A percentile compares a stretch with the other conserved stretches of the same genome.
phyloP scores from a whole-genome alignment of 2,797 vertebrate genomes.

The Catamblyrhynchus diadema region DNA sequence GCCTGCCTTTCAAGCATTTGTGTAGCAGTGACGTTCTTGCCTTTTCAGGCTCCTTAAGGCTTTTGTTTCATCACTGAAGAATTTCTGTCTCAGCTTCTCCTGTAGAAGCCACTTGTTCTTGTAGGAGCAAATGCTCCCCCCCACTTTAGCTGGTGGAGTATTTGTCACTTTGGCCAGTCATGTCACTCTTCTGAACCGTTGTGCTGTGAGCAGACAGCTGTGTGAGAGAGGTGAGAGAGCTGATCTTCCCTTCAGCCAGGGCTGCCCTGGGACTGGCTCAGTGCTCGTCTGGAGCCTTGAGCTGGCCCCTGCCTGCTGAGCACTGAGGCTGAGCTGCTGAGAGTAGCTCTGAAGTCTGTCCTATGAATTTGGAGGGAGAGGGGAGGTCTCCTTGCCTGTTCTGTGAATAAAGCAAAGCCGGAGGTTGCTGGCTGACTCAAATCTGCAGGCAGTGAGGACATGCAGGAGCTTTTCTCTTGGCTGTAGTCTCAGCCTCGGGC shows the following conservation, averaged over 20 bases:
- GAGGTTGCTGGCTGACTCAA: not conserved
- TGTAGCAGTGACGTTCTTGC: not conserved
- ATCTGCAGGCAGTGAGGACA: not conserved
- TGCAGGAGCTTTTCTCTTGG: not conserved
- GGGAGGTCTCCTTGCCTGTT: not conserved
- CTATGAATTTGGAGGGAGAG: not conserved
- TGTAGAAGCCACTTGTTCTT: not conserved
- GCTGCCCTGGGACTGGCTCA: not conserved
- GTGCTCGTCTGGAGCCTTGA: not conserved
- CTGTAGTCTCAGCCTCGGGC: rapidly evolving
- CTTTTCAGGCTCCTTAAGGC: not conserved
- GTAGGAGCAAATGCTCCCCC: not conserved
- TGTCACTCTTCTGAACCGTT: not conserved
- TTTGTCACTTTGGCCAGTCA: not conserved
- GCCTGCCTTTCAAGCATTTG: not conserved
- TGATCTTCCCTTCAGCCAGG: not conserved
- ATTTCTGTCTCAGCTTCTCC: not conserved
- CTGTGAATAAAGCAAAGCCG: not conserved
- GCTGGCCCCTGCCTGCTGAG: not conserved
- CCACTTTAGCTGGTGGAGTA: not conserved
- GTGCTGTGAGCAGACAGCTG: not conserved
- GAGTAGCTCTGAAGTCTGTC: not conserved
- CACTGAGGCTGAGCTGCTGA: not conserved
- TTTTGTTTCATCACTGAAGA: not conserved
- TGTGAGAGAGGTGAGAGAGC: not conserved